Evolutionary conservation across 2,888 invertebrate species (phyloP).

Genomic region (Axea sp.): DNA sequence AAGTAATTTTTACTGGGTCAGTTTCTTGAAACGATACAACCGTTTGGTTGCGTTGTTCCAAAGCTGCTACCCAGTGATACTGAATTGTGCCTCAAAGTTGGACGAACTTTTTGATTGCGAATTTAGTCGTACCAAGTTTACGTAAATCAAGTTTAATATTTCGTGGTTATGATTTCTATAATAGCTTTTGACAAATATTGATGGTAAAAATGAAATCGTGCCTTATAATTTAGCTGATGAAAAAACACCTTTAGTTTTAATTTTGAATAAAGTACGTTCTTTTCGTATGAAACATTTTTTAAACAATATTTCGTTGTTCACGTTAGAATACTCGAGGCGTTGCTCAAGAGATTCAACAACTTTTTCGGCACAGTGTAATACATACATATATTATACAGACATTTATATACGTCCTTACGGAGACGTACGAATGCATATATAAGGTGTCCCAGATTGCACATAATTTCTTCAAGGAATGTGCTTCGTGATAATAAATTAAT

Average conservation of each 20-base stretch:
- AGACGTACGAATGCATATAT: slow-evolving; percentile 28
- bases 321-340: not conserved
- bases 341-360: slow-evolving; percentile 14
- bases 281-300: too few relatives aligned
- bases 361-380: slow-evolving; percentile 36
- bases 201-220: too few relatives aligned
- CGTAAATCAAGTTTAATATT: too few relatives aligned
- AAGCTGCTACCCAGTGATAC: slow-evolving; percentile 10
- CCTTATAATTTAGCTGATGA: too few relatives aligned
- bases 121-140: not conserved
- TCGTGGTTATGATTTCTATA: too few relatives aligned
- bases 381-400: slow-evolving; percentile 38
- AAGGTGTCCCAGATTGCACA: slow-evolving; percentile 26
- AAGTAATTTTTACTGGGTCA: slow-evolving; percentile 1
- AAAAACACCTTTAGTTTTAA: too few relatives aligned
- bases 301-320: slow-evolving; percentile 1
- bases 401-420: slow-evolving; percentile 43
- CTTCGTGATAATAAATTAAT: too few relatives aligned
- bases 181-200: too few relatives aligned
- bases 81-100: slow-evolving; percentile 24
- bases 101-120: not conserved
- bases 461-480: slow-evolving; percentile 4
- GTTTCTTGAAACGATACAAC: slow-evolving; percentile 6
- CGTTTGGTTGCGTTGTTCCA: slow-evolving; percentile 8
- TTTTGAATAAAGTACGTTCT: too few relatives aligned